These are phyloP conservation scores for Apogon talboti DNA, from an alignment of 2,797 vertebrate genomes.

Conservation along the genomic window DNA sequence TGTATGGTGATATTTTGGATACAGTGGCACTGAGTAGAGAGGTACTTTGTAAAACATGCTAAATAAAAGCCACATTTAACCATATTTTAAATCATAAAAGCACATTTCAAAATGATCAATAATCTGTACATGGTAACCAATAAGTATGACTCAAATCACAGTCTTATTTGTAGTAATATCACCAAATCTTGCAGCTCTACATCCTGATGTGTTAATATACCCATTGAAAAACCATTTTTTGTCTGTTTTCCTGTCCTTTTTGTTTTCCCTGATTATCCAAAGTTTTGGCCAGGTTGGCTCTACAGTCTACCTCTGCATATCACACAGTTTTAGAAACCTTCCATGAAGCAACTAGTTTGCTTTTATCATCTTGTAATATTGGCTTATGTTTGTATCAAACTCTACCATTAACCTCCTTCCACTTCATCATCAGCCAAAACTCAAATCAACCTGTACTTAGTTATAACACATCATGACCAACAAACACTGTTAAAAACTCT, in stretches of 20 bases:
- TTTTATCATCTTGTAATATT: constrained; percentile 4
- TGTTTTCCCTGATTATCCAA: not conserved
- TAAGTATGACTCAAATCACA: too few relatives aligned
- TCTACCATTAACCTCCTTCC: not conserved
- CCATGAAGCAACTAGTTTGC: not conserved
- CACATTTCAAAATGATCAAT: too few relatives aligned
- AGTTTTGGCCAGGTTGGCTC: not conserved
- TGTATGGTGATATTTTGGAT: too few relatives aligned
- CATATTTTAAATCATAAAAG: too few relatives aligned
- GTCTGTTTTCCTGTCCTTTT: not conserved
- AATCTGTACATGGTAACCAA: too few relatives aligned
- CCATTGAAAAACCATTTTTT: not conserved
- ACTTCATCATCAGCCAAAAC: not conserved
- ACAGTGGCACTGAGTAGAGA: too few relatives aligned
- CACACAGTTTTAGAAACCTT: constrained; percentile 6
- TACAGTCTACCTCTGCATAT: constrained; percentile 17
- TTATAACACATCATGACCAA: not conserved
- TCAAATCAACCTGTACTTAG: constrained; percentile 1
- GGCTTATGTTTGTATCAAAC: not conserved
- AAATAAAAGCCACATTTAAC: too few relatives aligned
- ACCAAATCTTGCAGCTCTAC: too few relatives aligned
- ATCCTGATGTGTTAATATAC: too few relatives aligned
- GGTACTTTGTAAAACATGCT: too few relatives aligned
- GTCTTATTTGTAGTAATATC: too few relatives aligned
- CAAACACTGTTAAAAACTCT: not conserved